Percentiles rank a stretch among this genome's conserved stretches.
phyloP scores from a whole-genome alignment of 2,113 vertebrate species.

The Alouatta palliata region DNA sequence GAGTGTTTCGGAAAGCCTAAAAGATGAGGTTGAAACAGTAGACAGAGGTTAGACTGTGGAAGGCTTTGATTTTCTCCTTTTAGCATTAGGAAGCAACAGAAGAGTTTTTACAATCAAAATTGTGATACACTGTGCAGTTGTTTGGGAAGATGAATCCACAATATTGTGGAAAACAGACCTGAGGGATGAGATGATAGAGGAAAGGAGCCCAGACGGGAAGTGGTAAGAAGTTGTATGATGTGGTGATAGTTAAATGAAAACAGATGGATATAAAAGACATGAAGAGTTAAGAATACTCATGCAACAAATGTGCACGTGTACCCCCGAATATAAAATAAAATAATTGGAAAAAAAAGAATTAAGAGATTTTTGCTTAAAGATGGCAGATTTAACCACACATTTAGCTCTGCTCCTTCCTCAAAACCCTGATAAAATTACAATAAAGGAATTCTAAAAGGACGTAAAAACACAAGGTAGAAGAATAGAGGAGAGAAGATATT shows the following conservation, averaged over 20 bases:
- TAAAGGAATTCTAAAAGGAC: constrained; percentile 1
- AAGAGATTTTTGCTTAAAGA: constrained; percentile 13
- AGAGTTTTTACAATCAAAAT: not conserved
- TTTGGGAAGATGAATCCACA: not conserved
- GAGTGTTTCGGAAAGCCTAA: constrained; percentile 8
- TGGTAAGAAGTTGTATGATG: not conserved
- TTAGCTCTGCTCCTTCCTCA: constrained; percentile 25
- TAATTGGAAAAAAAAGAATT: not conserved
- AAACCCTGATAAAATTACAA: constrained; percentile 23
- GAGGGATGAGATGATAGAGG: not conserved
- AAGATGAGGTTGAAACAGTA: not conserved
- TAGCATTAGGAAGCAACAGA: not conserved
- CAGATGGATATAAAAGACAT: not conserved
- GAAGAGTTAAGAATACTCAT: too few relatives aligned
- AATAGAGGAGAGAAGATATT: not conserved
- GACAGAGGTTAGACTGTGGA: not conserved
- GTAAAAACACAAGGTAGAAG: not conserved
- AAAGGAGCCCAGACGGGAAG: not conserved
- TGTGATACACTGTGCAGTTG: not conserved
- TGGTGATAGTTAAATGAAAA: not conserved
- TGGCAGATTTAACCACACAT: not conserved
- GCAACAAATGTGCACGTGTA: too few relatives aligned
- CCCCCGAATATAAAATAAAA: too few relatives aligned
- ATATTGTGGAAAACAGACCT: not conserved
- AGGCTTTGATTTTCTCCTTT: not conserved